Conservation (phyloP, 2,797 vertebrate genomes). For the Apogon talboti region DNA sequence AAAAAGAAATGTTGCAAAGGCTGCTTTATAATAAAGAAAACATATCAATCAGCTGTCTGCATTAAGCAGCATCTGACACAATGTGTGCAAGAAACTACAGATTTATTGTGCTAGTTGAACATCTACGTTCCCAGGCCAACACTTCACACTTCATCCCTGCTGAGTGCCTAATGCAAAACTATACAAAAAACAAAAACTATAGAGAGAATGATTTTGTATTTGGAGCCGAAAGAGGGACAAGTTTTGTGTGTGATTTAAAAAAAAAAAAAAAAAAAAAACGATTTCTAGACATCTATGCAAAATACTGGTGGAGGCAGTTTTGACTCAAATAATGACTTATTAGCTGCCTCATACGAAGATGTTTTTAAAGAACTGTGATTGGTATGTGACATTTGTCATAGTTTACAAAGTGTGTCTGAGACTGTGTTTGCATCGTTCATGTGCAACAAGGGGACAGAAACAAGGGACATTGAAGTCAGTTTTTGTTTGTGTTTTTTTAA, state of each 20-base stretch:
- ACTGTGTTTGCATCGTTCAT: constrained; percentile 16
- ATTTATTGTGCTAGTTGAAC: constrained; percentile 4
- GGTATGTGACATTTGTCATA: constrained; percentile 17
- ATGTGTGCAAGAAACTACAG: constrained; percentile 13
- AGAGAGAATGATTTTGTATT: constrained; percentile 9
- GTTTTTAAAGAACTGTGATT: constrained; percentile 30
- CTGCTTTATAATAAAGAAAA: constrained; percentile 13
- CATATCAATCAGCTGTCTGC: constrained; percentile 9
- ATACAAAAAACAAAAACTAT: constrained; percentile 30
- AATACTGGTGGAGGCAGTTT: constrained; percentile 8
- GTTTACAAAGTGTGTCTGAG: constrained; percentile 19
- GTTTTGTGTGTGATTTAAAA: constrained; percentile 19
- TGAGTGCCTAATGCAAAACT: constrained; percentile 17
- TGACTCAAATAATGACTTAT: constrained; percentile 25
- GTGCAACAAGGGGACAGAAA: constrained; percentile 11
- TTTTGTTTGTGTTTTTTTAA: constrained; percentile 3
- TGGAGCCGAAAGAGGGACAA: not conserved
- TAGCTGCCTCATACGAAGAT: constrained; percentile 24
- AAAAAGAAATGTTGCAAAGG: constrained; percentile 12
- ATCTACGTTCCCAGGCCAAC: not conserved
- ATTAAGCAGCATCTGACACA: constrained; percentile 30
- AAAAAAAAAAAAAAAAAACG: no score
- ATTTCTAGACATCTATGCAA: constrained; percentile 10
- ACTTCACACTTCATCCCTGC: constrained; percentile 14
- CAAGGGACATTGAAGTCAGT: not conserved